These are phyloP conservation scores for Charina bottae DNA, from an alignment of 2,113 vertebrate species.

Conservation along the genomic window DNA sequence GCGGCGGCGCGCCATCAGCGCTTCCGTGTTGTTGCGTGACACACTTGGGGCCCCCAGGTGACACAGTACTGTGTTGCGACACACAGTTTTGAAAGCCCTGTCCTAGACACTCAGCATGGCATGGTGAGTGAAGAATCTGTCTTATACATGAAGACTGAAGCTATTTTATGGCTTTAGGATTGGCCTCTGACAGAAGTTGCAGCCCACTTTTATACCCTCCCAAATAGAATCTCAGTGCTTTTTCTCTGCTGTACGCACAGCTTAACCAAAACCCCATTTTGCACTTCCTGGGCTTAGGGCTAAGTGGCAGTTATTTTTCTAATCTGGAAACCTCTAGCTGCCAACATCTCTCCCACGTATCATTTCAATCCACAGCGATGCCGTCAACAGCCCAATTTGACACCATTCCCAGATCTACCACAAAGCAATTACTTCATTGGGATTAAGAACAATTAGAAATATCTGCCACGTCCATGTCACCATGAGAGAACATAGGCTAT, in stretches of 20 bases:
- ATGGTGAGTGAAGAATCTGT: background rate
- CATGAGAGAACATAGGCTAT: background rate
- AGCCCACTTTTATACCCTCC: background rate
- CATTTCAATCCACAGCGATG: background rate
- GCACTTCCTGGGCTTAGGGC: background rate
- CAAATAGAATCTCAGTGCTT: background rate
- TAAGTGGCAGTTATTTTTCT: background rate
- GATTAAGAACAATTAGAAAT: background rate
- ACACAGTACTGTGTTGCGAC: too few relatives aligned
- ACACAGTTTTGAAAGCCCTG: too few relatives aligned
- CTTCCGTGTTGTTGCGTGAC: too few relatives aligned
- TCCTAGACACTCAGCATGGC: background rate
- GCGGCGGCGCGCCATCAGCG: too few relatives aligned
- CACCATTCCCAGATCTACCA: background rate
- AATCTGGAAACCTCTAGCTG: background rate
- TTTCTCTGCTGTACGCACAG: background rate
- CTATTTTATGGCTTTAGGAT: background rate
- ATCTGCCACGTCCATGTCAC: background rate
- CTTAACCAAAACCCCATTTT: background rate
- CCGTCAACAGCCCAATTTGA: background rate
- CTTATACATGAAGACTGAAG: background rate
- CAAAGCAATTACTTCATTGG: background rate
- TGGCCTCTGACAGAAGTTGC: background rate
- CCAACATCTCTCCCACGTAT: background rate
- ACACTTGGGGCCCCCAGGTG: too few relatives aligned